Conservation (phyloP, 2,797 vertebrate species). For the Strix occidentalis region DNA sequence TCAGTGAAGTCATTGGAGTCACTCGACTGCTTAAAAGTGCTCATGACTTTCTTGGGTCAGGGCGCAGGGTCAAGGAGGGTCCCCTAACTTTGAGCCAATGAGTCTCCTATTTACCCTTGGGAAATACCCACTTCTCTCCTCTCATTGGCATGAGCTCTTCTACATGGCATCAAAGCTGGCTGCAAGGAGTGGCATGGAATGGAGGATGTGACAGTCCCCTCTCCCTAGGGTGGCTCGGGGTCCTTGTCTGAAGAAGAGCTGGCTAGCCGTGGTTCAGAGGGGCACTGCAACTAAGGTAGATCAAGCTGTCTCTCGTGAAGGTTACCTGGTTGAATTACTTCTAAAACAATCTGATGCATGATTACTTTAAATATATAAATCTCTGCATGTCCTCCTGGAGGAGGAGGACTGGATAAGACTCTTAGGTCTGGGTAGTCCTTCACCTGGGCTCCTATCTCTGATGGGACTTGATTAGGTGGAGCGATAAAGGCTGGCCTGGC, state of each 20-base stretch:
- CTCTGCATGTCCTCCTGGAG: background rate
- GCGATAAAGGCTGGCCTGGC: background rate
- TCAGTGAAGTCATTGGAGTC: background rate
- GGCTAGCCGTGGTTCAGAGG: background rate
- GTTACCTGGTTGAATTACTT: constrained; percentile 33
- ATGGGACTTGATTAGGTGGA: constrained; percentile 16
- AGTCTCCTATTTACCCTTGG: background rate
- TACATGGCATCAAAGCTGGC: background rate
- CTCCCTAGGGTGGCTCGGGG: background rate
- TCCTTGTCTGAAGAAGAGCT: background rate
- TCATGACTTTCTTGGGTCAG: background rate
- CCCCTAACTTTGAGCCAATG: background rate
- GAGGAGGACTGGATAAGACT: background rate
- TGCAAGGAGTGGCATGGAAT: background rate
- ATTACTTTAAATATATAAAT: constrained; percentile 21
- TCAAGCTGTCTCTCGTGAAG: background rate
- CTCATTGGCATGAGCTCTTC: background rate
- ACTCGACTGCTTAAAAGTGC: background rate
- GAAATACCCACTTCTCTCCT: background rate
- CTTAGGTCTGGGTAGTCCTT: background rate
- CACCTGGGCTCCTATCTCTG: background rate
- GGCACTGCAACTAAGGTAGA: background rate
- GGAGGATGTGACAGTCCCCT: background rate
- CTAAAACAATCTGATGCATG: constrained; percentile 5
- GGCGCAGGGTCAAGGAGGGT: background rate